Conservation (phyloP, 2,888 invertebrate species). For the Epinotia ramella region DNA sequence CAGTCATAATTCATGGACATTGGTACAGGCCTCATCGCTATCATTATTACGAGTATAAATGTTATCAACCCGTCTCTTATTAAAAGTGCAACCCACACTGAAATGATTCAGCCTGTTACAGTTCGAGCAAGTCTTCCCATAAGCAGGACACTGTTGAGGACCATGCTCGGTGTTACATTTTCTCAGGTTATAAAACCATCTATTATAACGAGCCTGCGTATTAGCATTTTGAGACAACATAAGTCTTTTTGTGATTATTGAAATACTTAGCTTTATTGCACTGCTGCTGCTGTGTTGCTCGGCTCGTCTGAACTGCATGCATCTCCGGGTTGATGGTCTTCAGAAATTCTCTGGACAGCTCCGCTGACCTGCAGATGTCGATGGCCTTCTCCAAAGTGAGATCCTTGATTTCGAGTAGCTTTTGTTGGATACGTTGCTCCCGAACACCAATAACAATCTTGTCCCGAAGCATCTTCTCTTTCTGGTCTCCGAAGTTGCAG, state of each 20-base stretch:
- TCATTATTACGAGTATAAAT: no score
- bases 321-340: background rate
- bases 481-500: no score
- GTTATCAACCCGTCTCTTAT: no score
- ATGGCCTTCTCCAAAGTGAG: background rate
- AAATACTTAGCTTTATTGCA: background rate
- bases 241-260: no score
- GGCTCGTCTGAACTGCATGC: background rate
- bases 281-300: no score
- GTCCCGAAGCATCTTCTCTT: slow-evolving; percentile 17
- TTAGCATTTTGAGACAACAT: background rate
- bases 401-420: background rate
- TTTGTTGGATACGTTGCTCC: background rate
- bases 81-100: background rate
- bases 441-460: slow-evolving; percentile 5
- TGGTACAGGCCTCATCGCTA: background rate
- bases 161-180: slow-evolving; percentile 18
- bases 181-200: background rate
- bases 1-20: slow-evolving; percentile 20
- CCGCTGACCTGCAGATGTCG: slow-evolving; percentile 1
- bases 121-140: background rate
- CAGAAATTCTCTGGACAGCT: slow-evolving; percentile 5
- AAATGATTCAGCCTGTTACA: background rate
- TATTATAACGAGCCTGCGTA: background rate
- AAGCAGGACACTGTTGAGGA: background rate